Conservation (phyloP, 2,797 vertebrate genomes). For the Chaunax sp. region DNA sequence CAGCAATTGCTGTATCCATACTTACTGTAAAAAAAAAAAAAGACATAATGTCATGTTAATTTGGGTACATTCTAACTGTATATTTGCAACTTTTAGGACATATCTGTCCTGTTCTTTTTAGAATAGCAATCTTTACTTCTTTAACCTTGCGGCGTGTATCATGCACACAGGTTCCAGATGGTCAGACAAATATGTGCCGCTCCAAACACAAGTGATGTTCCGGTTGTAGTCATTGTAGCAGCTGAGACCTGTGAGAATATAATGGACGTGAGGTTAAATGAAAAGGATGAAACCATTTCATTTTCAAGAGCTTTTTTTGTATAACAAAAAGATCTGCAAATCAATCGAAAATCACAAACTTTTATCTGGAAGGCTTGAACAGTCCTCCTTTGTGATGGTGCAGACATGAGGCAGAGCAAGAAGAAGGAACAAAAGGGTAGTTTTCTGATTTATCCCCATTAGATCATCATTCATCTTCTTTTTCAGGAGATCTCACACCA, state of each 20-base stretch:
- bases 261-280: background rate
- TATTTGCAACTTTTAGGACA: background rate
- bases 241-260: constrained; percentile 35
- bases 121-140: fast-evolving
- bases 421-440: background rate
- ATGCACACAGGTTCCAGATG: constrained; percentile 1
- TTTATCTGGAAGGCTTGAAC: background rate
- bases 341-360: constrained; percentile 11
- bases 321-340: no score
- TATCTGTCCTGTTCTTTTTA: background rate
- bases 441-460: constrained; percentile 43
- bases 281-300: background rate
- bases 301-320: background rate
- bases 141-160: fast-evolving
- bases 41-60: background rate
- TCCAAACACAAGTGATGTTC: constrained; percentile 49
- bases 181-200: background rate
- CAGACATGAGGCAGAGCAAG: constrained; percentile 6
- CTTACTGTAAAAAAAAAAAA: fast-evolving
- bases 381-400: fast-evolving
- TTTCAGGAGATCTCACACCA: background rate
- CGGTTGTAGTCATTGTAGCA: constrained; percentile 47
- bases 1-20: fast-evolving
- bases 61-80: background rate
- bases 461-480: background rate